Evolutionary conservation across 2,888 invertebrate genomes (phyloP), one percentile per base, ranked within the genome.

Genomic region (Strigamia transsilvanica): DNA sequence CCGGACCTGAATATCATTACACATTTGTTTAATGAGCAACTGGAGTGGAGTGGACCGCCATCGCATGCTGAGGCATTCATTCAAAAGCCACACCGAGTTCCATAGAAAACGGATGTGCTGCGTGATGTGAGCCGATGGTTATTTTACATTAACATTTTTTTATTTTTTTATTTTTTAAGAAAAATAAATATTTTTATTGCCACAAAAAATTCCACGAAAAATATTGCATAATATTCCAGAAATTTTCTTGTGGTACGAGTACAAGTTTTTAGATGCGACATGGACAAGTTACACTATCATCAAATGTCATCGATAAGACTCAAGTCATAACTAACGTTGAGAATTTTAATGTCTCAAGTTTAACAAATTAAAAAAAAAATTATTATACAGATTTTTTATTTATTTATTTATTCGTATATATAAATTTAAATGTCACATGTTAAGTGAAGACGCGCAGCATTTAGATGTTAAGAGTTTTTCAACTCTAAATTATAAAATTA

Each of bases 1-100:
- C 73, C 73, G 73, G 73, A 73, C 73, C 73, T 73, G 73, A 12
- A 73, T 73, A 73, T 73, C 73, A 73, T 73, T 73, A 73, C 73
- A 73, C 27, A 73, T 73, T 73, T 73, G 73, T 73, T 73, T 73
- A 73, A 73, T 73, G 73, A 73, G 73, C 73, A 73, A 73, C 73
- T 73, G 73, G 73, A 73, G 73, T 73, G 73, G 32, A 73, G 73
- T 73, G 73, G 73, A 73, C 56, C 73, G 73, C 73, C 32, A 73
- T 73, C 73, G 73, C 73, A 73, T 27, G 73, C 73, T 27, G 32
- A 32, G 73, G 32, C 73, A 73, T 73, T 27, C 73, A 73, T 73
- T 73, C 73, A 73, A 73, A 73, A 73, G 32, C 73, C 73, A 27
- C 73, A 56, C 56, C 56, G 21, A 15, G 73, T 12, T 23, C 73